Conservation (phyloP, 2,113 vertebrate species). For the Corythornis cristatus region DNA sequence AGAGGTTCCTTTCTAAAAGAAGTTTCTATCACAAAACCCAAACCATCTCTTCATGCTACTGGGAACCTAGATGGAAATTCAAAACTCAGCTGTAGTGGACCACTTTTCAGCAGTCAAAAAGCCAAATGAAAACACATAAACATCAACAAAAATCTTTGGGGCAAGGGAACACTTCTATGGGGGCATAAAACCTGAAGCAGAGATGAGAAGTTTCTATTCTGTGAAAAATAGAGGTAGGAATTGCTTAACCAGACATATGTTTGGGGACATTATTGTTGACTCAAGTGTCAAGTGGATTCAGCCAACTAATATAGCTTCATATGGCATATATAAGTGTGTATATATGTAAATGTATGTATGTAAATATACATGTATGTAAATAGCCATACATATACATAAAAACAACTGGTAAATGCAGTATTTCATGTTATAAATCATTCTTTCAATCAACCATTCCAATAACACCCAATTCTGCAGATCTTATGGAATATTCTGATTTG, state of each 20-base stretch:
- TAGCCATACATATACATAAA: constrained; percentile 47
- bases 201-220: neutral
- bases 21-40: neutral
- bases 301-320: constrained; percentile 3
- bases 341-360: constrained; percentile 16
- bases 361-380: constrained; percentile 44
- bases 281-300: constrained; percentile 24
- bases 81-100: neutral
- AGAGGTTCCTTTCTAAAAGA: neutral
- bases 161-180: neutral
- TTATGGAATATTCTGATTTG: constrained; percentile 7
- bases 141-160: neutral
- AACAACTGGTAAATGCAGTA: constrained; percentile 58
- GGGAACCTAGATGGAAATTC: neutral
- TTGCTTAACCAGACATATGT: neutral
- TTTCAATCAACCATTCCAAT: constrained; percentile 17
- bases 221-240: neutral
- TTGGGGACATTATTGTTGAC: constrained; percentile 21
- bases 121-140: neutral
- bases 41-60: neutral
- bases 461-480: constrained; percentile 2
- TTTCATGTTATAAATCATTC: constrained; percentile 50
- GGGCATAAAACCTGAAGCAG: neutral
- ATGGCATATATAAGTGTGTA: neutral
- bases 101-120: neutral